A percentile compares a stretch with the other conserved stretches of the same genome.
Conservation (phyloP, 37 sponge, comb jelly and placozoan species). For the Cladorhizidae sp. region DNA sequence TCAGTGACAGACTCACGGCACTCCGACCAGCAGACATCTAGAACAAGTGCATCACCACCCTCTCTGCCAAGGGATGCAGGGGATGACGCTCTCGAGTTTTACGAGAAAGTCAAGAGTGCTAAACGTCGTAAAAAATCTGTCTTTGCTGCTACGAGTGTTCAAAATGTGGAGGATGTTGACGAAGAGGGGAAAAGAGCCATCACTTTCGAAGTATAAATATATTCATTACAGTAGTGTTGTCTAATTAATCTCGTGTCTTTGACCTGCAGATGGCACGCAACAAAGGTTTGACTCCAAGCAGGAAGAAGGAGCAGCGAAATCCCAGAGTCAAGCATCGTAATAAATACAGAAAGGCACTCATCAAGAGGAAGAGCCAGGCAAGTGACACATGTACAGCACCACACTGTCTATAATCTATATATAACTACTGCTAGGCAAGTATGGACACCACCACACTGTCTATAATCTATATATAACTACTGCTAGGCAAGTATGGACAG, state of each 20-base stretch:
- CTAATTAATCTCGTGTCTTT: not conserved
- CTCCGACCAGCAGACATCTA: too few species aligned
- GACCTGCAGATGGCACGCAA: slow-evolving; percentile 67
- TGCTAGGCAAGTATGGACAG: too few species aligned
- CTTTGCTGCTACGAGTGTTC: slow-evolving; percentile 3
- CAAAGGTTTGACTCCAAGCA: slow-evolving; percentile 82
- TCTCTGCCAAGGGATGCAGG: too few species aligned
- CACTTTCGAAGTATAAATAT: slow-evolving; percentile 70
- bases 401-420: not conserved
- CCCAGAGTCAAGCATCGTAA: slow-evolving; percentile 92
- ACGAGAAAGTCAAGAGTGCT: slow-evolving; percentile 29
- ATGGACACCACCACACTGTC: too few species aligned
- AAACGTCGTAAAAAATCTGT: slow-evolving; percentile 24
- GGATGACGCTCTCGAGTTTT: slow-evolving; percentile 50
- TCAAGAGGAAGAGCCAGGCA: slow-evolving; percentile 74
- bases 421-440: too few species aligned
- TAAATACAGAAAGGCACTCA: slow-evolving; percentile 80
- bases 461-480: too few species aligned
- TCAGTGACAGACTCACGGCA: too few species aligned
- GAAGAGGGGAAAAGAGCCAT: slow-evolving; percentile 73
- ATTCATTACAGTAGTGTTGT: not conserved
- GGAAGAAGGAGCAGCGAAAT: slow-evolving; percentile 92
- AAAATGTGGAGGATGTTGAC: slow-evolving; percentile 10
- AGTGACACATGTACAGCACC: not conserved
- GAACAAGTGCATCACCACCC: too few species aligned